Evolutionary conservation across 2,113 vertebrate genomes (phyloP), one percentile per base, ranked within the genome.

Genomic region (Chloropsis cyanopogon): DNA sequence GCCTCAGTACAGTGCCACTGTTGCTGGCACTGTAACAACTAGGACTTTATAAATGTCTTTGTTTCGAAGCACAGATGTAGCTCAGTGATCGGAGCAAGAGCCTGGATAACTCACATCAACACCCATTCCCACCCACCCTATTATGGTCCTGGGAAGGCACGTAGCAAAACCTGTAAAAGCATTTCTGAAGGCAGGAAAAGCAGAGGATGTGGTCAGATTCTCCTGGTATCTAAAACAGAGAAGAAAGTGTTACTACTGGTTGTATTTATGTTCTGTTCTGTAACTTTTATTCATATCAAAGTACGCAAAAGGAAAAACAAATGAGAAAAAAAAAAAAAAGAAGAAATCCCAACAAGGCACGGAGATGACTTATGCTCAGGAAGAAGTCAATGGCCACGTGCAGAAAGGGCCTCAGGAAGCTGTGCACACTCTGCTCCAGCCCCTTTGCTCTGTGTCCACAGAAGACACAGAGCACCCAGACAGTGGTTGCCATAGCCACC

Each of bases 401-500:
- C 61, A 60, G 44, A 64, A 66, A 25, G 18, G 35, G 63, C 33
- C 50, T 39, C 35, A 23, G 0, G 0, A 42, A 57, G 35, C 63
- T 39, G 17, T 31, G 35, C 54, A 5, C 2, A 0, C 28, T 50
- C 70, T 63, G 61, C 59, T 85, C 12, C 37, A 79, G 46, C 18
- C 29, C 41, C 13, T 3, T 52, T 65, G 19, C 61, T 85, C 44
- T 41, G 47, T 57, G 35, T 50, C 82, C 53, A 53, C 4, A 61
- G 68, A 22, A 82, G 65, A 93, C 70, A 88, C 82, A 69, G 37
- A 84, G 86, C 71, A 70, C 57, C 14, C 12, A 4, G 72, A 50
- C 41, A 53, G 75, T 56, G 29, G 95, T 95, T 97, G 83, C 94
- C 80, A 93, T 81, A 81, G 92, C 42, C 87, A 83, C 86, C 13